Evolutionary conservation across 2,113 vertebrate genomes (phyloP).

Genomic region (Ceuthmochares aereus): DNA sequence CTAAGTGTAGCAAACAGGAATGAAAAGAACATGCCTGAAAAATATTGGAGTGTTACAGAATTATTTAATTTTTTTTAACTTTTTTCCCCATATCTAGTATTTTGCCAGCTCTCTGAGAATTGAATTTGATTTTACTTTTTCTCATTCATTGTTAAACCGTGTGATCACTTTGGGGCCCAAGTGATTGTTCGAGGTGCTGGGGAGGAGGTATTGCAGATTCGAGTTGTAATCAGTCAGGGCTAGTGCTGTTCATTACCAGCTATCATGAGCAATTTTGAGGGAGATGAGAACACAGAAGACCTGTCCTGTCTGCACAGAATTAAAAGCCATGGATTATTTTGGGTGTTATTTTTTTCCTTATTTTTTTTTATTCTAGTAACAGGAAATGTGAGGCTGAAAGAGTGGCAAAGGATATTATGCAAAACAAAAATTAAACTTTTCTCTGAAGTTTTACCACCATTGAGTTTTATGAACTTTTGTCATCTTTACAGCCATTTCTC

Average conservation of each 20-base stretch:
- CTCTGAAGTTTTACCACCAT: neutral
- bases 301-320: neutral
- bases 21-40: neutral
- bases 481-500: neutral
- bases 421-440: neutral
- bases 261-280: accelerated
- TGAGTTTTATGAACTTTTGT: neutral
- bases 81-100: accelerated
- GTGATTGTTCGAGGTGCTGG: neutral
- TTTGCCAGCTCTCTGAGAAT: neutral
- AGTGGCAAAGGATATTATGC: neutral
- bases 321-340: neutral
- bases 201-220: neutral
- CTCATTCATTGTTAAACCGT: neutral
- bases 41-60: neutral
- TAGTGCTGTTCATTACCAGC: neutral
- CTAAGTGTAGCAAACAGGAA: neutral
- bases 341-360: neutral
- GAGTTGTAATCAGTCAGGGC: neutral
- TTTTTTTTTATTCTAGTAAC: neutral
- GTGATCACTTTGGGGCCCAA: neutral
- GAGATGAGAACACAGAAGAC: neutral
- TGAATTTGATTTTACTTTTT: neutral
- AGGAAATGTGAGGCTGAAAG: neutral
- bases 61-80: neutral